Conservation (phyloP, 2,888 invertebrate genomes). For the Alentia gelatinosa region DNA sequence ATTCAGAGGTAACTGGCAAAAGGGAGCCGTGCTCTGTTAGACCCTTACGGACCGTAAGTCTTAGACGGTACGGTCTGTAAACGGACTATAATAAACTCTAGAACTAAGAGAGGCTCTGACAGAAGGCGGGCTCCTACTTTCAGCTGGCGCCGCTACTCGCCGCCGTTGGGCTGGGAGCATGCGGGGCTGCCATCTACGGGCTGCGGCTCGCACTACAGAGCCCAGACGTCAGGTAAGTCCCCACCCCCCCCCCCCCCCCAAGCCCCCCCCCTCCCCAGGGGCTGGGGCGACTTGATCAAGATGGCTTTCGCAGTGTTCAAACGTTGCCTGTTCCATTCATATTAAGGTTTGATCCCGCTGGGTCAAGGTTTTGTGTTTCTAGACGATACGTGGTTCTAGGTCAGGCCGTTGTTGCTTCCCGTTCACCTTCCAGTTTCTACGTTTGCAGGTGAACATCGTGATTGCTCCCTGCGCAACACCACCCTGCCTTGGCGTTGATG, state of each 20-base stretch:
- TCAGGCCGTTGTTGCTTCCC: not conserved
- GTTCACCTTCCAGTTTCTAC: not conserved
- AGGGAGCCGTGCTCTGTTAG: too few relatives aligned
- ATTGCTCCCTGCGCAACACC: too few relatives aligned
- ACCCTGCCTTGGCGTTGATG: too few relatives aligned
- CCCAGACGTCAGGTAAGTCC: constrained; percentile 86
- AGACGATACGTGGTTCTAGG: too few relatives aligned
- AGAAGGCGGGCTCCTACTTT: constrained; percentile 68
- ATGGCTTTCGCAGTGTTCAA: too few relatives aligned
- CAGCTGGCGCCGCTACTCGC: constrained; percentile 91
- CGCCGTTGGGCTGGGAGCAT: constrained; percentile 87
- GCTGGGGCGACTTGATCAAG: not conserved
- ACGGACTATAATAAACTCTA: too few relatives aligned
- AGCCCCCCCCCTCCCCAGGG: not conserved
- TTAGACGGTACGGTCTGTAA: too few relatives aligned
- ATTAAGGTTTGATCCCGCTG: not conserved
- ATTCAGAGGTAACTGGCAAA: too few relatives aligned
- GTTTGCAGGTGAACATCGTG: not conserved
- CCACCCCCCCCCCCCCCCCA: not conserved
- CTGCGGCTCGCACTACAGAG: constrained; percentile 87
- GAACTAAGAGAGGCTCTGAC: too few relatives aligned
- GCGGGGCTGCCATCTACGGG: constrained; percentile 86
- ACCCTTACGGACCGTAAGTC: too few relatives aligned
- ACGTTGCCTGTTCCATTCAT: too few relatives aligned
- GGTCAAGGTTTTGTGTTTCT: not conserved